Evolutionary conservation across 1,140 invertebrate species (phyloP).

Genomic region (Campoletis sonorensis): DNA sequence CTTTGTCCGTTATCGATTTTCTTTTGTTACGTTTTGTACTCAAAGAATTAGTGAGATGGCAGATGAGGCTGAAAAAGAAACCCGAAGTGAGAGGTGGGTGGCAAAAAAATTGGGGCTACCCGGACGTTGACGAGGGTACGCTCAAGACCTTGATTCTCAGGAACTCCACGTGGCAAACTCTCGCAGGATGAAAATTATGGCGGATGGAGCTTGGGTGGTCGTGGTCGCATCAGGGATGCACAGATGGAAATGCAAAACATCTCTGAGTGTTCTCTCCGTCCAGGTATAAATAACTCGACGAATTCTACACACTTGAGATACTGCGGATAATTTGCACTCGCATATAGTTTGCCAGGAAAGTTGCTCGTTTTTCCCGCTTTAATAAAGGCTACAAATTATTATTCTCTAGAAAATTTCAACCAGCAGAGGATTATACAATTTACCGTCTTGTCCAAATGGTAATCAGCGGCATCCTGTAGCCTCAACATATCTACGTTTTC

Average conservation of each 20-base stretch:
- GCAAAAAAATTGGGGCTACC: not conserved
- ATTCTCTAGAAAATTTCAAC: not conserved
- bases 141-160: slow-evolving; percentile 3
- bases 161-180: not conserved
- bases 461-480: slow-evolving; percentile 2
- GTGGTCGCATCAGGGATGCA: not conserved
- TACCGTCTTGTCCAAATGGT: slow-evolving; percentile 7
- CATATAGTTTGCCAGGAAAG: slow-evolving; percentile 5
- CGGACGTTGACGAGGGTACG: slow-evolving; percentile 42
- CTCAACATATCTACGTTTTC: not conserved
- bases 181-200: slow-evolving; percentile 32
- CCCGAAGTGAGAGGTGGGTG: slow-evolving; percentile 28
- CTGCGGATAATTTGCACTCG: not conserved
- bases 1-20: not conserved
- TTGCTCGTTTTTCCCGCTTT: not conserved
- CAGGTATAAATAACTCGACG: slow-evolving; percentile 14
- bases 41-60: not conserved
- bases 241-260: slow-evolving; percentile 6
- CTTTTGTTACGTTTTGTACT: not conserved
- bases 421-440: not conserved
- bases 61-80: not conserved
- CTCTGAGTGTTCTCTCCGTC: not conserved
- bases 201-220: slow-evolving; percentile 30
- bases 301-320: not conserved
- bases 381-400: not conserved